Evolutionary conservation across 2,888 invertebrate genomes (phyloP).

Genomic region (Pristionchus maxplancki): DNA sequence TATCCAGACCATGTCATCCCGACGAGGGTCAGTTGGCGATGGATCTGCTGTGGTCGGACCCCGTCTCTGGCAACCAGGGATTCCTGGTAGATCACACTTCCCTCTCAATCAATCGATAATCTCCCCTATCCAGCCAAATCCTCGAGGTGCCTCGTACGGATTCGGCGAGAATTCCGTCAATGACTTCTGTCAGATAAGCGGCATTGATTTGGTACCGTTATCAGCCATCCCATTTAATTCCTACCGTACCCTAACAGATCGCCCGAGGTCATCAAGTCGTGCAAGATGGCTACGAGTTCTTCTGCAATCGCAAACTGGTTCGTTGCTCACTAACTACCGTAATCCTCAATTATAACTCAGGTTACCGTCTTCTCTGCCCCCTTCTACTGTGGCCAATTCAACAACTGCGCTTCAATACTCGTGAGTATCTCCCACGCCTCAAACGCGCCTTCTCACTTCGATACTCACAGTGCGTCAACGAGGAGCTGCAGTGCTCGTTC

Average conservation of each 20-base stretch:
- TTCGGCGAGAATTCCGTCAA: slow-evolving; percentile 81
- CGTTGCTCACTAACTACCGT: not conserved
- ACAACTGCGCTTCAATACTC: slow-evolving; percentile 57
- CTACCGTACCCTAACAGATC: slow-evolving; percentile 68
- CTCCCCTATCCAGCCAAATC: slow-evolving; percentile 54
- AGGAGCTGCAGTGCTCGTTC: slow-evolving; percentile 35
- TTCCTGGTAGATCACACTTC: slow-evolving; percentile 39
- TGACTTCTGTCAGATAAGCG: slow-evolving; percentile 80
- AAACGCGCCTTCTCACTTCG: not conserved
- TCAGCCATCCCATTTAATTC: not conserved
- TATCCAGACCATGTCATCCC: slow-evolving; percentile 54
- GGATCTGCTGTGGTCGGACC: slow-evolving; percentile 64
- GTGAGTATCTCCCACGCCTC: not conserved
- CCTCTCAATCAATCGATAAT: not conserved
- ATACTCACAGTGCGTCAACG: not conserved
- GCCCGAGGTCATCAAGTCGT: slow-evolving; percentile 81
- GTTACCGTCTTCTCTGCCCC: slow-evolving; percentile 67
- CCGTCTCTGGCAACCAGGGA: slow-evolving; percentile 51
- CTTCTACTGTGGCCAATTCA: slow-evolving; percentile 63
- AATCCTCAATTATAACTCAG: slow-evolving; percentile 50
- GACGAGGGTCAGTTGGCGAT: slow-evolving; percentile 56
- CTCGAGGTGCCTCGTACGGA: slow-evolving; percentile 81
- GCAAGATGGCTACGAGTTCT: slow-evolving; percentile 67
- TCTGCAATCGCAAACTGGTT: slow-evolving; percentile 56
- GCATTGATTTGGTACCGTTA: slow-evolving; percentile 78